phyloP scores from a whole-genome alignment of 2,888 invertebrate species.

The Muscina levida region DNA sequence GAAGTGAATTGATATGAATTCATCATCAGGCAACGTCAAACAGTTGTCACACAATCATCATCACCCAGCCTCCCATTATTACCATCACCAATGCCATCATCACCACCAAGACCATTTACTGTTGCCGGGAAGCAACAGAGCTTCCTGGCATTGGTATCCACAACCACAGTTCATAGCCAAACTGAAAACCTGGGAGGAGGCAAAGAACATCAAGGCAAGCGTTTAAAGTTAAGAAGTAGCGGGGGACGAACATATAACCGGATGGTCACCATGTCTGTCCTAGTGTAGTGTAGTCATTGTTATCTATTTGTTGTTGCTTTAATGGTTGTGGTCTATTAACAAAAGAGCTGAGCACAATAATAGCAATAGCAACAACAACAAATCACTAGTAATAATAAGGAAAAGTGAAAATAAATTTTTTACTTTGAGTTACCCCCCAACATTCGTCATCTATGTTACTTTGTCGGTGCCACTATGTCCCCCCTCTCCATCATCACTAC shows the following conservation, averaged over 20 bases:
- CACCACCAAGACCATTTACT: constrained; percentile 15
- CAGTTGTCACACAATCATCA: constrained; percentile 61
- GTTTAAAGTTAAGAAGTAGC: too few species aligned
- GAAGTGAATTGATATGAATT: constrained; percentile 53
- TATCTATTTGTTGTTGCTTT: constrained; percentile 46
- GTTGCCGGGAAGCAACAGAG: neutral
- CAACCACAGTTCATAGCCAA: neutral
- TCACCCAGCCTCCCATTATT: constrained; percentile 21
- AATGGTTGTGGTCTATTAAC: constrained; percentile 62
- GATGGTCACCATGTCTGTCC: neutral
- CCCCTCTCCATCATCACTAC: neutral
- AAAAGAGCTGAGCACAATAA: too few species aligned
- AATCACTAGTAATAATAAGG: constrained; percentile 32
- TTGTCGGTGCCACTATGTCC: neutral
- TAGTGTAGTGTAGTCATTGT: constrained; percentile 33
- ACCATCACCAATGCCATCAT: constrained; percentile 25
- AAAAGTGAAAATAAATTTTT: constrained; percentile 60
- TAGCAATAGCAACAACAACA: neutral
- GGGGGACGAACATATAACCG: too few species aligned
- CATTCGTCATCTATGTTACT: constrained; percentile 1
- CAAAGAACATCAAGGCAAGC: neutral
- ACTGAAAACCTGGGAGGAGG: constrained; percentile 13
- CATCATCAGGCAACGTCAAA: constrained; percentile 64
- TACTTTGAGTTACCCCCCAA: constrained; percentile 48
- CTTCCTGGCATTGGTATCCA: neutral